Evolutionary conservation across 2,888 invertebrate species (phyloP), one percentile per base, ranked within the genome.

Genomic region (Auanema freiburgensis): DNA sequence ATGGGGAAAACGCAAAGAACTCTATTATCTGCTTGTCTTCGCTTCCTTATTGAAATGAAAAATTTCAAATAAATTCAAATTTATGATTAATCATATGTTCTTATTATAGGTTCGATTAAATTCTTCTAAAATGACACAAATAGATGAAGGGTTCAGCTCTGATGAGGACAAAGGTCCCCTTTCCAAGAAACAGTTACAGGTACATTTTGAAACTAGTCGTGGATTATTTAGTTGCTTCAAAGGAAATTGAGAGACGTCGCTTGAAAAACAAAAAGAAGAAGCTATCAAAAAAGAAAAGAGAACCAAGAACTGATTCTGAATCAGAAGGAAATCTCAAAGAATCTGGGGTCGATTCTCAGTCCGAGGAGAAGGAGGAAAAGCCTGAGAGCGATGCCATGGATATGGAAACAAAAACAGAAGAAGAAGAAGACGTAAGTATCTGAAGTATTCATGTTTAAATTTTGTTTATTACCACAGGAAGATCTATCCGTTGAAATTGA

Each of bases 211-310:
- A n/a, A n/a, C n/a, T n/a, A n/a, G n/a, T n/a, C n/a, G n/a, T n/a
- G 3, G 33, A 33, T 3, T 33, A 33, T 33, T 5, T 33, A 8
- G 8, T 14, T 40, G 40, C 14, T 23, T 61, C 69, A 14, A 46
- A 78, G 76, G 79, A 79, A 59, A 68, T 75, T 16, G 76, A 79
- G 49, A 70, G 79, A 40, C 64, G 71, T 33, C 67, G 74, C 23
- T 62, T 64, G 33, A 79, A 76, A 63, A 79, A 78, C 55, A 80
- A 79, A 62, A 80, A 82, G 74, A 81, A 82, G 70, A 80, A 80
- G 64, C 75, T 70, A 25, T 79, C 80, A 18, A 81, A 79, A 59
- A 81, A 42, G 52, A 65, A 61, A 57, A 69, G 52, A 59, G 44
- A n/a, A 41, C 33, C 49, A 40, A 54, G 23, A 51, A 57, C 12